A percentile compares a stretch with the other conserved stretches of the same genome.
Conservation (phyloP, 2,888 invertebrate species). For the Ceramica pisi region DNA sequence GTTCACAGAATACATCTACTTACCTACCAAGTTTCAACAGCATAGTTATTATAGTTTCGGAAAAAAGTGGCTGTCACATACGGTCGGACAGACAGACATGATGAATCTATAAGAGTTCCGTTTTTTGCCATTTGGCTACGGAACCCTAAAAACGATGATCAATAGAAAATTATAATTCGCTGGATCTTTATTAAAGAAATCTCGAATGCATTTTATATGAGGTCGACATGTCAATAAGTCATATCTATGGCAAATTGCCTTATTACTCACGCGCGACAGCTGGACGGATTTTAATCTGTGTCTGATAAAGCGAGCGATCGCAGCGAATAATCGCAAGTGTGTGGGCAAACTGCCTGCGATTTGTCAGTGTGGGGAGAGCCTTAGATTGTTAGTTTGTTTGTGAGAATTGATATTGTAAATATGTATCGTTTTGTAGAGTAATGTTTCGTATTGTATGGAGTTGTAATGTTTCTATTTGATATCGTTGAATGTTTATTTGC, state of each 20-base stretch:
- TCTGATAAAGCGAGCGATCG: slow-evolving; percentile 75
- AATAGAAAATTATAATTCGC: slow-evolving; percentile 40
- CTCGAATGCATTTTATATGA: slow-evolving; percentile 50
- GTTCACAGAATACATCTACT: too few species aligned
- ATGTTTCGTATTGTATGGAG: slow-evolving; percentile 4
- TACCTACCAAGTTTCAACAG: too few species aligned
- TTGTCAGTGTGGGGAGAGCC: slow-evolving; percentile 61
- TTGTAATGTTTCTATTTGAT: slow-evolving; percentile 2
- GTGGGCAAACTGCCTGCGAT: slow-evolving; percentile 65
- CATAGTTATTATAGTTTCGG: too few species aligned
- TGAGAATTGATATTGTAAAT: slow-evolving; percentile 44
- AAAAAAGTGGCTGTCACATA: too few species aligned
- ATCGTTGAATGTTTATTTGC: background rate
- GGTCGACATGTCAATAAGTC: slow-evolving; percentile 65
- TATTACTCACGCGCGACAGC: slow-evolving; percentile 66
- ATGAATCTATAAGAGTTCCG: too few species aligned
- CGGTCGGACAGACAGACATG: too few species aligned
- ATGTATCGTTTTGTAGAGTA: slow-evolving; percentile 45
- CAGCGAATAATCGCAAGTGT: slow-evolving; percentile 73
- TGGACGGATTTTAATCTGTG: slow-evolving; percentile 75
- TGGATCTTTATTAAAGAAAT: slow-evolving; percentile 55
- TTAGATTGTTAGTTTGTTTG: slow-evolving; percentile 47
- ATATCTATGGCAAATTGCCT: slow-evolving; percentile 68
- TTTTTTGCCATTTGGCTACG: too few species aligned
- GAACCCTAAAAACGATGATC: slow-evolving; percentile 25